phyloP scores from a whole-genome alignment of 2,888 invertebrate genomes.

The Heterodera filipjevi region DNA sequence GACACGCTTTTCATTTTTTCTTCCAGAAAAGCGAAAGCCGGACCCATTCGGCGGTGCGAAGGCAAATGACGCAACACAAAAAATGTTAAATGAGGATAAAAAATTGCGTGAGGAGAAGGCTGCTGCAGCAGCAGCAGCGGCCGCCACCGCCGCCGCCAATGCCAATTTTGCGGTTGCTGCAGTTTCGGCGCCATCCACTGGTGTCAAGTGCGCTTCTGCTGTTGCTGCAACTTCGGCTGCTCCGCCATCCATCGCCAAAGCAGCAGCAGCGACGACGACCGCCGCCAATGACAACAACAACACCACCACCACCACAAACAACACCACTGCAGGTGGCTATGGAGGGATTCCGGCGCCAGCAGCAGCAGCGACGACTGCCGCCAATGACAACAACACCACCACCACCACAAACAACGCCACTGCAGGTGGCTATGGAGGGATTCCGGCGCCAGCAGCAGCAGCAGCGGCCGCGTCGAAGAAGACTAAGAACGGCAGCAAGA shows the following conservation, averaged over 20 bases:
- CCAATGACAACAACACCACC: not conserved
- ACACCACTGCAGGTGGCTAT: not conserved
- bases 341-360: too few relatives aligned
- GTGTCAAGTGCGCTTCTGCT: too few relatives aligned
- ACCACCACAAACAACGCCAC: not conserved
- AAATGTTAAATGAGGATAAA: conserved; percentile 34
- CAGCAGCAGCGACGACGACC: too few relatives aligned
- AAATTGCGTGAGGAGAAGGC: not conserved
- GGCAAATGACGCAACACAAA: conserved; percentile 31
- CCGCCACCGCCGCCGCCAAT: not conserved
- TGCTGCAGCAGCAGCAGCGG: not conserved
- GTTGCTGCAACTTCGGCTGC: too few relatives aligned
- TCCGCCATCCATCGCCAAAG: too few relatives aligned
- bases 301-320: not conserved
- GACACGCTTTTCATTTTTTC: too few relatives aligned
- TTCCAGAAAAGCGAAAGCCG: conserved; percentile 15
- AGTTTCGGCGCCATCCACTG: too few relatives aligned
- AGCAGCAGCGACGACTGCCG: too few relatives aligned
- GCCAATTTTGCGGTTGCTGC: not conserved
- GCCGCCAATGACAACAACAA: not conserved
- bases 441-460: too few relatives aligned
- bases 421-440: not conserved
- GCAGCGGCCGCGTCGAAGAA: too few relatives aligned
- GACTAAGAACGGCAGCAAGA: too few relatives aligned
- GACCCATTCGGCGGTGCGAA: conserved; percentile 37